Evolutionary conservation across 2,113 vertebrate species (phyloP).

Genomic region (Hydropotes inermis): DNA sequence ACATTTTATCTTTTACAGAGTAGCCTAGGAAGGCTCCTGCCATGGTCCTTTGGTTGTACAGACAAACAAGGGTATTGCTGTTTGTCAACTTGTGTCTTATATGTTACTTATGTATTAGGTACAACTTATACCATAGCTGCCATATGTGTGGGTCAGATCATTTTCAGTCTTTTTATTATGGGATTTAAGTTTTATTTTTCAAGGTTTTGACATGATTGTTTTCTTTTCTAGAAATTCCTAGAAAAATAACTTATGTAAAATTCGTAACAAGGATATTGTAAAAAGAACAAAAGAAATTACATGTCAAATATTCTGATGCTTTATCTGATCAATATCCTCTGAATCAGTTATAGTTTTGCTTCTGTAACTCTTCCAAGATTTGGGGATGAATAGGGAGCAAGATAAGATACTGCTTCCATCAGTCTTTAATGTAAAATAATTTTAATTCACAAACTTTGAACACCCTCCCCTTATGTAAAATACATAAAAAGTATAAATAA

Average conservation of each 20-base stretch:
- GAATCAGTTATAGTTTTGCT: background rate
- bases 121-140: background rate
- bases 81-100: background rate
- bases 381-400: background rate
- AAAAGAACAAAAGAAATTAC: background rate
- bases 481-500: background rate
- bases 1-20: background rate
- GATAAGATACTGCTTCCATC: background rate
- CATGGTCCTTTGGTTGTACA: background rate
- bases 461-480: background rate
- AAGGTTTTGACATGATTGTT: background rate
- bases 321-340: background rate
- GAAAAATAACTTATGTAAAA: background rate
- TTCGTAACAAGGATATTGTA: background rate
- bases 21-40: background rate
- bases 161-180: conserved; percentile 37
- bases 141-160: background rate
- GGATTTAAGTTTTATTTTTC: background rate
- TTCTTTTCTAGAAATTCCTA: background rate
- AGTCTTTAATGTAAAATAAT: background rate
- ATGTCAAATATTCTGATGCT: background rate
- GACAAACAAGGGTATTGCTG: background rate
- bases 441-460: background rate
- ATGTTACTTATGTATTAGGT: background rate
- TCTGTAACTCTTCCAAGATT: background rate